phyloP scores from a whole-genome alignment of 2,113 vertebrate genomes.

The Megaptera novaeangliae region DNA sequence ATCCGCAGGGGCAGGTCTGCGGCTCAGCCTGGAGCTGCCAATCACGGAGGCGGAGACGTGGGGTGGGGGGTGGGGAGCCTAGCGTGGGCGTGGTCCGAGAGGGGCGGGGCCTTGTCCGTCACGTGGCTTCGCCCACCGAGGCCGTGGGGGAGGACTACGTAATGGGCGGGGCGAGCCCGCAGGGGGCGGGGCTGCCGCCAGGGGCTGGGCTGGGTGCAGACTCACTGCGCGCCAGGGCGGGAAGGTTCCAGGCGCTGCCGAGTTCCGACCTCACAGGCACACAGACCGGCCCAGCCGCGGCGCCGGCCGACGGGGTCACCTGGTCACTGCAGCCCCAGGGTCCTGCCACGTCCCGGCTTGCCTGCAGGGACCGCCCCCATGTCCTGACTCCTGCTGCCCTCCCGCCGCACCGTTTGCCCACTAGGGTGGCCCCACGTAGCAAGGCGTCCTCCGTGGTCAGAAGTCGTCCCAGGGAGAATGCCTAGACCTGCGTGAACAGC shows the following conservation, averaged over 20 bases:
- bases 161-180: background rate
- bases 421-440: background rate
- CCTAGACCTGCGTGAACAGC: background rate
- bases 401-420: background rate
- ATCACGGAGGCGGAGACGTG: background rate
- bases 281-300: no score
- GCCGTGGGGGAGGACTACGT: no score
- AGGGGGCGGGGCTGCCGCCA: no score
- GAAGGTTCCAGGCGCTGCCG: background rate
- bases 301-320: no score
- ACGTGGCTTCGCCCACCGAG: no score
- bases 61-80: background rate
- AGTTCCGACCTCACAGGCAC: background rate
- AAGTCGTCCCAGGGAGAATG: background rate
- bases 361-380: background rate
- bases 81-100: no score
- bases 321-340: background rate
- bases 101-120: background rate
- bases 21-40: background rate
- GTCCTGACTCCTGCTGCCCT: background rate
- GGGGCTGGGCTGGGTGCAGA: background rate
- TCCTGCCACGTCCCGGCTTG: no score
- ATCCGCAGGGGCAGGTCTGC: accelerated
- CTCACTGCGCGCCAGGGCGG: background rate
- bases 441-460: background rate